Base-by-base conservation (phyloP, 2,888 invertebrate species). In the Drosophila gaucha region DNA sequence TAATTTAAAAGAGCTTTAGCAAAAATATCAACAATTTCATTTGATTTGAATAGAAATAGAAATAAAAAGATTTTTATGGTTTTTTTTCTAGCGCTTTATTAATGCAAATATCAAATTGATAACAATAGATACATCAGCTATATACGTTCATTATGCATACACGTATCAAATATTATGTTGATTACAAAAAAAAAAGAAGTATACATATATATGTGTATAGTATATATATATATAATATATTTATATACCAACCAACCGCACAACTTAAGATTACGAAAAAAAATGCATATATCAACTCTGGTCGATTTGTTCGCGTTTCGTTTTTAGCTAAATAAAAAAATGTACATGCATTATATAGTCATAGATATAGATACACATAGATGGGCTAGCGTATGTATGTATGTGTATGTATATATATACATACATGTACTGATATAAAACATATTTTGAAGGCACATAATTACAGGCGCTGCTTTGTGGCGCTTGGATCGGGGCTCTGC, bases 81-180 rank as follows among this genome's bases (percentile, higher is more conserved):
- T 24, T 54, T 66, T 43, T 54, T 66, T 67, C 67, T 68, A 74
- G 74, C 68, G 65, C 82, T 82, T 82, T 82, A 82, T 82, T 82
- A 66, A 82, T 82, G 84, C 68, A 83, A 83, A 86, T 86, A 69
- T 86, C 74, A 83, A 82, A 67, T 79, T 83, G 84, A 86, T 80
- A 82, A 82, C 80, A 82, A 82, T 86, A 79, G 80, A 83, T 79
- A 86, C 83, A 86, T 79, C 66, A 64, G 83, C 73, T 86, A 68
- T 68, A 74, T 74, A 55, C 43, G 43, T 43, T 18, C 49, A 46
- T 54, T 49, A 59, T 51, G 36, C 52, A 39, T 54, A 55, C 51
- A 60, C 35, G 46, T 72, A 75, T 75, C 52, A 57, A 55, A 72
- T 76, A 74, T 67, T 59, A 66, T 59, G 50, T 79, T 62, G 58